A percentile compares a stretch with the other conserved stretches of the same genome.
These are phyloP conservation scores for Hydrozoanthus tunicans DNA, from an alignment of 64 coral and sea anemone genomes.

Conservation along the genomic window DNA sequence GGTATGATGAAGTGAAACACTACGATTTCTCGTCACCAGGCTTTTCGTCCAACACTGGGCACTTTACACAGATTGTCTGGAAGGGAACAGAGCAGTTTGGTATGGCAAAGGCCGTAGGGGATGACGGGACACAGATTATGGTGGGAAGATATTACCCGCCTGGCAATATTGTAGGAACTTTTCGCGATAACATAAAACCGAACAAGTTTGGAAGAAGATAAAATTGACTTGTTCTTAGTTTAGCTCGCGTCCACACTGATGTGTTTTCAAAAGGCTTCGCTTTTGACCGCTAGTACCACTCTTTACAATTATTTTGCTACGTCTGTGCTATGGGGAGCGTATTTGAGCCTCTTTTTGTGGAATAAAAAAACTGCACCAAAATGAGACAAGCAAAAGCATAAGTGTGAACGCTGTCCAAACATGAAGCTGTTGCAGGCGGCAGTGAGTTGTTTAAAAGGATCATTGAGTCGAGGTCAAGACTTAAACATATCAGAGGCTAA, in stretches of 20 bases:
- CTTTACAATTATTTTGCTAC: neutral
- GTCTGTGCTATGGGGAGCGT: neutral
- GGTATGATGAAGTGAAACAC: constrained; percentile 86
- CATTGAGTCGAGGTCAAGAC: neutral
- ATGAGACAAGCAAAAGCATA: neutral
- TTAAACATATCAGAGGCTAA: neutral
- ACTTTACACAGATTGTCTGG: constrained; percentile 91
- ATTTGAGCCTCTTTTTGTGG: too few relatives aligned
- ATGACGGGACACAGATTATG: constrained; percentile 75
- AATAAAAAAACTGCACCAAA: too few relatives aligned
- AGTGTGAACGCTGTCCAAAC: neutral
- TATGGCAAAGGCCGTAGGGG: constrained; percentile 79
- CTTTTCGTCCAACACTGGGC: constrained; percentile 72
- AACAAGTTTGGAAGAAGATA: constrained; percentile 46
- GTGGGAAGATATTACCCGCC: constrained; percentile 86
- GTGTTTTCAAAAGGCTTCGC: too few relatives aligned
- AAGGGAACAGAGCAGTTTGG: constrained; percentile 80
- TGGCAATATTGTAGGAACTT: constrained; percentile 83
- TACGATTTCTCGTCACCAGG: constrained; percentile 81
- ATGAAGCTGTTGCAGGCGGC: constrained; percentile 17
- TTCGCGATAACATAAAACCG: constrained; percentile 80
- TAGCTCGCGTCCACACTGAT: neutral
- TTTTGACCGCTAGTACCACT: neutral
- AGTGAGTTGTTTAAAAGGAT: neutral
- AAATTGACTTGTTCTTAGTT: neutral